Evolutionary conservation across 2,888 invertebrate genomes (phyloP).

Genomic region (Caenorhabditis angaria): DNA sequence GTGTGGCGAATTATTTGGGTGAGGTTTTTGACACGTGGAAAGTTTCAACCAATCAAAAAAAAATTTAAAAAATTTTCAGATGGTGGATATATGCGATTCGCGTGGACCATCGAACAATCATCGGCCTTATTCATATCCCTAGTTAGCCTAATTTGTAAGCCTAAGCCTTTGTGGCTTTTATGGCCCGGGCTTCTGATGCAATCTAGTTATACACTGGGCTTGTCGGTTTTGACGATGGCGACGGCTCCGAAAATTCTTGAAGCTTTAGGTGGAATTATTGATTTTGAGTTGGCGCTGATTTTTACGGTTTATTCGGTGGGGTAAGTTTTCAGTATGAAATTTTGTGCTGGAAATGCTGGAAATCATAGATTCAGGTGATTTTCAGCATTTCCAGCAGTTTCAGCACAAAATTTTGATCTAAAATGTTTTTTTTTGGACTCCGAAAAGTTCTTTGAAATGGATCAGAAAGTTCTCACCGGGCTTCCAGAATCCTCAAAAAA

Average conservation of each 20-base stretch:
- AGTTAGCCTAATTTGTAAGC: conserved; percentile 49
- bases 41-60: conserved; percentile 31
- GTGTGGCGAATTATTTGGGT: conserved; percentile 72
- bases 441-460: no score
- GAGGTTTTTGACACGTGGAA: not conserved
- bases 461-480: no score
- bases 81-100: conserved; percentile 70
- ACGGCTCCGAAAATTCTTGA: conserved; percentile 70
- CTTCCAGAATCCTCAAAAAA: no score
- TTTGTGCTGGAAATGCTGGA: no score
- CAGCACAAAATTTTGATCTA: not conserved
- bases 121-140: conserved; percentile 59
- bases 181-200: conserved; percentile 71
- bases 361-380: not conserved
- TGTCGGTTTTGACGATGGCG: conserved; percentile 72
- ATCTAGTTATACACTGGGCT: conserved; percentile 70
- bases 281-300: conserved; percentile 41
- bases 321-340: not conserved
- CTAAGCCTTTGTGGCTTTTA: conserved; percentile 63
- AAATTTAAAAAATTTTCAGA: conserved; percentile 51
- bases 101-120: conserved; percentile 67
- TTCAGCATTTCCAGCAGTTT: not conserved
- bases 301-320: conserved; percentile 45
- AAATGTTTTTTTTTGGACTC: no score
- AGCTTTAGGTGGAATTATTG: conserved; percentile 52